A percentile compares a stretch with the other conserved stretches of the same genome.
Conservation (phyloP, 2,113 vertebrate genomes). For the Solea senegalensis region DNA sequence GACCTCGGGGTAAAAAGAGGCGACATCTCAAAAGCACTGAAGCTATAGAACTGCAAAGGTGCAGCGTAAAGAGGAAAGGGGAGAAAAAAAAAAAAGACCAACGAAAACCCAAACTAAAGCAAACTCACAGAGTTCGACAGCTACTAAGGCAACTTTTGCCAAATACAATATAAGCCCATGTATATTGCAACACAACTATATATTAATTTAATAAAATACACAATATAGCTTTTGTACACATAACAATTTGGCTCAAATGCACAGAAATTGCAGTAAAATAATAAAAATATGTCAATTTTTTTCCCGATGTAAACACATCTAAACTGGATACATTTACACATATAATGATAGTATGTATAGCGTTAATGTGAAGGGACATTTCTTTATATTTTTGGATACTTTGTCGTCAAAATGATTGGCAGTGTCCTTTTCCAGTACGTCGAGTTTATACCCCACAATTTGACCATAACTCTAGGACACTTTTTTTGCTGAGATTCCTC, state of each 20-base stretch:
- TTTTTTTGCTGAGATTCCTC: slow-evolving; percentile 63
- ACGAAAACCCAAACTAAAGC: slow-evolving; percentile 84
- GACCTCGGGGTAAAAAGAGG: slow-evolving; percentile 92
- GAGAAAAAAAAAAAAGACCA: slow-evolving; percentile 51
- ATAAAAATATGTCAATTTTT: slow-evolving; percentile 97
- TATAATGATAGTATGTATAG: slow-evolving; percentile 94
- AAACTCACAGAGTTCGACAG: slow-evolving; percentile 99
- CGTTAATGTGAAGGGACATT: slow-evolving; percentile 91
- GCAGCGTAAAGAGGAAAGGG: slow-evolving; percentile 84
- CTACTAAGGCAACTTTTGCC: slow-evolving; percentile 99
- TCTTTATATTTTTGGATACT: slow-evolving; percentile 79
- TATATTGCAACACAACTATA: slow-evolving; percentile 99
- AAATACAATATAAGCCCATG: slow-evolving; percentile 99
- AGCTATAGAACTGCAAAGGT: slow-evolving; percentile 86
- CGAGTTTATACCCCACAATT: slow-evolving; percentile 67
- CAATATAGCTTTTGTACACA: slow-evolving; percentile 99
- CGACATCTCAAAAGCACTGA: slow-evolving; percentile 92
- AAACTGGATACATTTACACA: slow-evolving; percentile 99
- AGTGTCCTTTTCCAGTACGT: slow-evolving; percentile 87
- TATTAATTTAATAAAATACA: slow-evolving; percentile 99
- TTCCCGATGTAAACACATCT: slow-evolving; percentile 97
- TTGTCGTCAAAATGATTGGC: slow-evolving; percentile 85
- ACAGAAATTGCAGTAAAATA: slow-evolving; percentile 99
- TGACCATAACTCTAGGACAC: slow-evolving; percentile 69
- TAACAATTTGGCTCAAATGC: slow-evolving; percentile 99